phyloP scores from a whole-genome alignment of 2,113 vertebrate species.

The Neotoma lepida region DNA sequence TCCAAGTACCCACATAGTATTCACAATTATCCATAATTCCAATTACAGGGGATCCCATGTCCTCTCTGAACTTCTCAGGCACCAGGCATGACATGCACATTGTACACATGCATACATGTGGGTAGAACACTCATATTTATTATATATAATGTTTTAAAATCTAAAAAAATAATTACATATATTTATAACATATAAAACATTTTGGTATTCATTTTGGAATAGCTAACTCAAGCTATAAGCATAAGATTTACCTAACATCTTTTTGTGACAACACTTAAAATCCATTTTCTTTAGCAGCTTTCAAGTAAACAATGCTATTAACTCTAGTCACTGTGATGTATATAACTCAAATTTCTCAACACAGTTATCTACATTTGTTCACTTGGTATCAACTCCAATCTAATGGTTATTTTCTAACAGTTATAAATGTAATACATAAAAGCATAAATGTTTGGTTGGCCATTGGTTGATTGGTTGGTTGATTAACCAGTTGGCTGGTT shows the following conservation, averaged over 20 bases:
- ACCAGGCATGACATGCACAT: too few species aligned
- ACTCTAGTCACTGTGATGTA: background rate
- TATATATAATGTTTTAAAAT: too few species aligned
- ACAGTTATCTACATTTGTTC: constrained; percentile 2
- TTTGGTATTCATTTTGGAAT: background rate
- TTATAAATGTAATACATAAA: background rate
- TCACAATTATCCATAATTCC: too few species aligned
- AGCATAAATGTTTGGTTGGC: background rate
- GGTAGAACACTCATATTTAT: too few species aligned
- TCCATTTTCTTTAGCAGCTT: background rate
- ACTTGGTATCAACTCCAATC: background rate
- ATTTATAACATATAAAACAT: too few species aligned
- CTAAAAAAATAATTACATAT: too few species aligned
- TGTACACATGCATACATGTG: too few species aligned
- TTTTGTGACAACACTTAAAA: background rate
- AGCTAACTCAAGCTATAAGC: background rate
- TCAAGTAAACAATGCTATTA: background rate
- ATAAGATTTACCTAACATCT: background rate
- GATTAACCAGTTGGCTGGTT: background rate
- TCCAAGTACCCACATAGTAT: too few species aligned
- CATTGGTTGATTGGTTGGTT: too few species aligned
- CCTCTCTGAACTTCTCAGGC: too few species aligned
- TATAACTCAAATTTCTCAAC: background rate
- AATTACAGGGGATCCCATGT: too few species aligned
- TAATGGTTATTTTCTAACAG: background rate